Evolutionary conservation across 2,113 vertebrate species (phyloP).

Genomic region (Myodes glareolus): DNA sequence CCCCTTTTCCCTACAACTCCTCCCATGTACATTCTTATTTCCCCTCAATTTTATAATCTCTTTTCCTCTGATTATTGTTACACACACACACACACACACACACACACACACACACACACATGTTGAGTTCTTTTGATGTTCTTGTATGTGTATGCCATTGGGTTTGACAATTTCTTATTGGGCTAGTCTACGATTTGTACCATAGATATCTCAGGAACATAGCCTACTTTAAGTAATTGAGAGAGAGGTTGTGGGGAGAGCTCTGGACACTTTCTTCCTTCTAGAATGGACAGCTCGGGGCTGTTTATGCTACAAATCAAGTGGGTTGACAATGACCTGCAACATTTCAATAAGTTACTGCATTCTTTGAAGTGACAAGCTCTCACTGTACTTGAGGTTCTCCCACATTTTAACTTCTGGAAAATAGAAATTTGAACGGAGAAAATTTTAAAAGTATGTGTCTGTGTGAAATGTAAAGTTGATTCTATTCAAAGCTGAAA

Average conservation of each 20-base stretch:
- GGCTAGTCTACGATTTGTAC: not conserved
- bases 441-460: constrained; percentile 13
- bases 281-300: not conserved
- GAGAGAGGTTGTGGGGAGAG: not conserved
- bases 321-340: not conserved
- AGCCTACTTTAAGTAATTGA: not conserved
- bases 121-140: not conserved
- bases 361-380: not conserved
- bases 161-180: not conserved
- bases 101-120: not conserved
- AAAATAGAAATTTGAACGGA: not conserved
- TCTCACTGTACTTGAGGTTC: not conserved
- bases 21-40: not conserved
- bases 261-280: constrained; percentile 57
- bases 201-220: not conserved
- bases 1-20: not conserved
- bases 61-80: not conserved
- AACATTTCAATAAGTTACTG: not conserved
- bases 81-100: not conserved
- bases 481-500: constrained; percentile 52
- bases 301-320: not conserved
- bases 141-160: not conserved
- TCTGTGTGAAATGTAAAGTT: constrained; percentile 58
- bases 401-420: constrained; percentile 63
- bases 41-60: not conserved